phyloP scores from a whole-genome alignment of 2,888 invertebrate species.

The Agrotis segetum region DNA sequence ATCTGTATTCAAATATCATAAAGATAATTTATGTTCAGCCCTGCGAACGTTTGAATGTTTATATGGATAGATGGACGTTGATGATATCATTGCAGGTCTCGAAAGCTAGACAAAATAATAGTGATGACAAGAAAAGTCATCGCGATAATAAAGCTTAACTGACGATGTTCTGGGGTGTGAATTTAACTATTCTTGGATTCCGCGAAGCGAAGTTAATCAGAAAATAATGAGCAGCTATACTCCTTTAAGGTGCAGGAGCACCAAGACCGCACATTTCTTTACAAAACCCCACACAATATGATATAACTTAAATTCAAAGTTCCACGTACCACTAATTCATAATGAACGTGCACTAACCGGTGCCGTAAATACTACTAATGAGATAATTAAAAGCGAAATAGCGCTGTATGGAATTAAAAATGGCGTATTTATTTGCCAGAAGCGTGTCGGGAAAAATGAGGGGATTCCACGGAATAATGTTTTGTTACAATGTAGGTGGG shows the following conservation, averaged over 20 bases:
- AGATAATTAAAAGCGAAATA: constrained; percentile 61
- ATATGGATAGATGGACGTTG: too few relatives aligned
- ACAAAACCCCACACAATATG: constrained; percentile 11
- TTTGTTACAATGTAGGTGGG: constrained; percentile 14
- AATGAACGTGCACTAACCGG: constrained; percentile 58
- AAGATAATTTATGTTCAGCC: too few relatives aligned
- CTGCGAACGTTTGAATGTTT: too few relatives aligned
- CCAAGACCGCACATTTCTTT: not conserved
- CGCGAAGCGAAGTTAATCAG: too few relatives aligned
- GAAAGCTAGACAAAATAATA: too few relatives aligned
- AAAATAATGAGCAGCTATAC: too few relatives aligned
- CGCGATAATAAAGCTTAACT: too few relatives aligned
- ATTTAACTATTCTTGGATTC: too few relatives aligned
- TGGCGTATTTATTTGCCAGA: constrained; percentile 54
- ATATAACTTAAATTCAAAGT: constrained; percentile 45
- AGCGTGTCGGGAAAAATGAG: constrained; percentile 50
- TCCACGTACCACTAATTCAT: constrained; percentile 60
- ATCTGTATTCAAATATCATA: too few relatives aligned
- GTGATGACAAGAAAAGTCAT: too few relatives aligned
- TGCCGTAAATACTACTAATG: constrained; percentile 61
- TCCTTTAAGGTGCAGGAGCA: not conserved
- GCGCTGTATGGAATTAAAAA: constrained; percentile 57
- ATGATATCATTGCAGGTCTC: too few relatives aligned
- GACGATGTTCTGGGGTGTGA: too few relatives aligned
- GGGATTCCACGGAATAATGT: constrained; percentile 45